These are phyloP conservation scores for Clarias laeviceps DNA, from an alignment of 2,797 vertebrate species.

Conservation along the genomic window DNA sequence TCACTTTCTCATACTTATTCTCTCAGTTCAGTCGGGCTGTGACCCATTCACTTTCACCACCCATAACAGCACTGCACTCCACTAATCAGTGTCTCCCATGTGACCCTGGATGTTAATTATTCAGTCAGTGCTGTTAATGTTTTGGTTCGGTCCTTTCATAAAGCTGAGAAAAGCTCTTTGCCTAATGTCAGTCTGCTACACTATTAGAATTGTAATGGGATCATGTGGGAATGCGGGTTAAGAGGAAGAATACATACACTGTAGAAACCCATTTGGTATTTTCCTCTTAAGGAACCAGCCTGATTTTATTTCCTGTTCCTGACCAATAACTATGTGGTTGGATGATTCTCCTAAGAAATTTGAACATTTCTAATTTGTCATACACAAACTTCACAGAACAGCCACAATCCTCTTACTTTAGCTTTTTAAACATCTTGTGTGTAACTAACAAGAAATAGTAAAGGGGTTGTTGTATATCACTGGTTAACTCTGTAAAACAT, in stretches of 20 bases:
- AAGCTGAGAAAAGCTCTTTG: background rate
- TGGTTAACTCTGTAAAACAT: background rate
- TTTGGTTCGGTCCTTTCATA: background rate
- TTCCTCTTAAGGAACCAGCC: background rate
- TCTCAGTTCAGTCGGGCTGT: constrained; percentile 9
- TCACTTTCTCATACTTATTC: background rate
- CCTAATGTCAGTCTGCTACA: background rate
- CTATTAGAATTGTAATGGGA: constrained; percentile 5
- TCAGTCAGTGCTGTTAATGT: constrained; percentile 5
- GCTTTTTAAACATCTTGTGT: background rate
- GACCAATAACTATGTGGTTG: background rate
- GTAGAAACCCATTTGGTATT: background rate
- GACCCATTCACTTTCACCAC: background rate
- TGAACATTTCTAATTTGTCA: background rate
- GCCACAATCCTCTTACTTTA: background rate
- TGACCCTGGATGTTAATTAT: constrained; percentile 11
- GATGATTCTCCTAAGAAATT: background rate
- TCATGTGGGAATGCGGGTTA: background rate
- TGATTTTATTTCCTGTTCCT: background rate
- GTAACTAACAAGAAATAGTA: background rate
- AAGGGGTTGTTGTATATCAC: background rate
- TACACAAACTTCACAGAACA: background rate
- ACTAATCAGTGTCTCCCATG: background rate
- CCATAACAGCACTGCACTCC: background rate
- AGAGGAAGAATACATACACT: background rate